phyloP scores from a whole-genome alignment of 2,888 invertebrate species.

The Poecilus cupreus region DNA sequence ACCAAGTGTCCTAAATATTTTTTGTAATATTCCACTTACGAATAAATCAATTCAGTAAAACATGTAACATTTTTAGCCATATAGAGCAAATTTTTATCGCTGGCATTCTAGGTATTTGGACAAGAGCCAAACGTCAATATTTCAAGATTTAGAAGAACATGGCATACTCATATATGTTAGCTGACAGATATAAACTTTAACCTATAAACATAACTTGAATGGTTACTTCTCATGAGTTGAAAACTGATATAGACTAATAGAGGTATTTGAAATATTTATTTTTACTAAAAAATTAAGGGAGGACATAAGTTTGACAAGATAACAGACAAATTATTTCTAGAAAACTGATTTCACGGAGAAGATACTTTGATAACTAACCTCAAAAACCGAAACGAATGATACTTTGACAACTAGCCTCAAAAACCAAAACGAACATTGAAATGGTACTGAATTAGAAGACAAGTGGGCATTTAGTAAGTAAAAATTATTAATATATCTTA shows the following conservation, averaged over 20 bases:
- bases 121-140: neutral
- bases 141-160: slow-evolving; percentile 9
- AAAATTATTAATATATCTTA: too few relatives aligned
- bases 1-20: slow-evolving; percentile 16
- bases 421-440: too few relatives aligned
- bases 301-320: neutral
- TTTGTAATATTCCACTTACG: neutral
- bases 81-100: slow-evolving; percentile 39
- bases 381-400: too few relatives aligned
- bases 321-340: neutral
- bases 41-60: slow-evolving; percentile 28
- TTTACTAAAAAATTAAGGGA: neutral
- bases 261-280: neutral
- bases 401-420: too few relatives aligned
- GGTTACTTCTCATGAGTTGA: neutral
- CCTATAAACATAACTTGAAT: slow-evolving; percentile 6
- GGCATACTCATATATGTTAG: neutral
- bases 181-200: slow-evolving; percentile 32
- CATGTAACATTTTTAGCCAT: slow-evolving; percentile 37
- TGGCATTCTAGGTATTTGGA: slow-evolving; percentile 32
- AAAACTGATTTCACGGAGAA: neutral
- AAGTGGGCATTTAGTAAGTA: too few relatives aligned
- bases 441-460: too few relatives aligned
- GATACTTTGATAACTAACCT: too few relatives aligned
- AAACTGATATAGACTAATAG: slow-evolving; percentile 8